Evolutionary conservation across 1,140 invertebrate species (phyloP), one percentile per base, ranked within the genome.

Genomic region (Atta cephalotes): DNA sequence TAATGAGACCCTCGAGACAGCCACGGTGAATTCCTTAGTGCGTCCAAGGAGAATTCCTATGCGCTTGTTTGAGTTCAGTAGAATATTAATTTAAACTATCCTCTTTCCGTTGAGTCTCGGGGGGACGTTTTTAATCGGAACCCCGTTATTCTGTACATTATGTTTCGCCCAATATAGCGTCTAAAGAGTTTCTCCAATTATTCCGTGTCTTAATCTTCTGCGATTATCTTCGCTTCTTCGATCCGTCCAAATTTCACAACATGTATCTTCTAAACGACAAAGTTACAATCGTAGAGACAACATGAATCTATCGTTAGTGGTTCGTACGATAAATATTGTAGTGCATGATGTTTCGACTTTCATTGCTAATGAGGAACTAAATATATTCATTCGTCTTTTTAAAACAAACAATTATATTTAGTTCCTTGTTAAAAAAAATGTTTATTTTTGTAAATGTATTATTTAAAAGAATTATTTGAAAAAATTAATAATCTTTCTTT

Each of bases 1-100:
- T 92, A 92, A 92, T 90, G 91, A 92, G 90, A 78, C 89, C 21
- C 89, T 76, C 66, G 91, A 77, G 91, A 82, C 66, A 39, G 49
- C 2, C 80, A 21, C 77, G 28, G 49, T 25, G 66, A 89, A 79
- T 88, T 81, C 53, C 90, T 91, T 82, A 63, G 74, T 62, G 45
- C 51, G 74, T 80, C 72, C 76, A 56, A 63, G 39, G 51, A 70
- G 80, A 78, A 86, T 89, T 91, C 25, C 68, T 35, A 63, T 28
- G 76, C 80, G 68, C 74, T 89, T 76, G 84, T 85, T 89, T 62
- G 60, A 88, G 74, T 91, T 91, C 71, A 56, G 45, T 65, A 77
- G 80, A 91, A 91, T 91, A 90, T 91, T 91, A 91, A 91, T 91
- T 90, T 85, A 88, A 58, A 80, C n/a, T 53, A 31, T 14, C 58